Conservation (phyloP, 2,888 invertebrate genomes). For the Bugulina stolonifera region DNA sequence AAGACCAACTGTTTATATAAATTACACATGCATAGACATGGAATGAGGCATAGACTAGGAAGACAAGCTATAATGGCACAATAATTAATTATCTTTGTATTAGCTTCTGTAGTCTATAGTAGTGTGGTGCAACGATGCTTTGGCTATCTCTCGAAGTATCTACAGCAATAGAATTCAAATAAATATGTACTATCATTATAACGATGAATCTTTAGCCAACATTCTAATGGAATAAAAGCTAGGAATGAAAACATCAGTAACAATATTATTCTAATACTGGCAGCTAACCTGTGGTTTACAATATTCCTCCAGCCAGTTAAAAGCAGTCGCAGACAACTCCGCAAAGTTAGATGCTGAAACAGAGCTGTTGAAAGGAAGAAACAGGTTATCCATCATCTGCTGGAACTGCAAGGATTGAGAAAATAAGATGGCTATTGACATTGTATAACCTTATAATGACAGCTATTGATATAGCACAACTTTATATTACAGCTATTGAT, state of each 20-base stretch:
- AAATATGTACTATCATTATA: no score
- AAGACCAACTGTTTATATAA: no score
- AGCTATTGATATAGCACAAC: no score
- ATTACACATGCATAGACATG: no score
- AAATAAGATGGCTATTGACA: no score
- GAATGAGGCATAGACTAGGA: no score
- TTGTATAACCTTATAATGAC: no score
- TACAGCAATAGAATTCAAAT: no score
- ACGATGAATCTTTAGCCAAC: not conserved
- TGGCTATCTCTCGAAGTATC: conserved; percentile 11
- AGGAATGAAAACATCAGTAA: not conserved
- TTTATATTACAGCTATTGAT: no score
- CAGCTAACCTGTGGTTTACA: conserved; percentile 69
- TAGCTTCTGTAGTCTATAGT: conserved; percentile 17
- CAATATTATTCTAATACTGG: not conserved
- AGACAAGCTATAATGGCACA: no score
- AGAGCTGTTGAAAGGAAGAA: conserved; percentile 72
- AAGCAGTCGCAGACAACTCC: conserved; percentile 86
- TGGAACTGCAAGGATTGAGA: conserved; percentile 68
- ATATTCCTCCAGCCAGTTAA: conserved; percentile 93
- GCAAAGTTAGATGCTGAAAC: conserved; percentile 86
- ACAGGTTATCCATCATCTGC: conserved; percentile 87
- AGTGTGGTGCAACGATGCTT: conserved; percentile 17
- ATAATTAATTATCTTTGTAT: no score
- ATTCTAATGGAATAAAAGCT: no score